Evolutionary conservation across 1,140 invertebrate genomes (phyloP).

Genomic region (Venturia canescens): DNA sequence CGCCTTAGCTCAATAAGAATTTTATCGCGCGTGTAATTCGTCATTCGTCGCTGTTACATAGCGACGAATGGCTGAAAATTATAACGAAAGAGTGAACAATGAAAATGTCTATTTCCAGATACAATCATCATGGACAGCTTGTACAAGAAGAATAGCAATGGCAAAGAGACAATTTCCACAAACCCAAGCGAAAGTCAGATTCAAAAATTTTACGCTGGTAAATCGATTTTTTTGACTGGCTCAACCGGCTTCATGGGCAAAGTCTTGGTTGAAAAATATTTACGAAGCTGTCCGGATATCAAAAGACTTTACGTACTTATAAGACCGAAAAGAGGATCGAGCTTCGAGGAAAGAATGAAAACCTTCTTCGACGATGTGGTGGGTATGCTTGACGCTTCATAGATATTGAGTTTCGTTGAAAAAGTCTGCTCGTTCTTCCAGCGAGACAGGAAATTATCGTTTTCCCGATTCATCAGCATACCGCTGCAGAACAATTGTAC

Average conservation of each 20-base stretch:
- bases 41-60: no score
- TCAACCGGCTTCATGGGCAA: constrained; percentile 81
- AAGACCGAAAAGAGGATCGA: constrained; percentile 76
- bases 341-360: constrained; percentile 66
- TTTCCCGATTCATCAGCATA: no score
- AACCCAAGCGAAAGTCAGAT: constrained; percentile 58
- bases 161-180: constrained; percentile 47
- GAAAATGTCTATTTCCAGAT: background rate
- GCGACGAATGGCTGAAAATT: no score
- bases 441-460: no score
- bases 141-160: constrained; percentile 60
- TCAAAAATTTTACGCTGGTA: constrained; percentile 48
- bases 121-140: constrained; percentile 55
- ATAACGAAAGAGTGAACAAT: no score
- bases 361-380: constrained; percentile 63
- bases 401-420: background rate
- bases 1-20: no score
- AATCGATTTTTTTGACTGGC: constrained; percentile 59
- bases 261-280: constrained; percentile 81
- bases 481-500: no score
- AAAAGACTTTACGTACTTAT: constrained; percentile 80
- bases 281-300: constrained; percentile 79
- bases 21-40: no score
- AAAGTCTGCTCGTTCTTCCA: no score
- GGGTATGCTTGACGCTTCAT: constrained; percentile 46